Conservation (phyloP, 2,797 vertebrate genomes). For the Botia almorhae region DNA sequence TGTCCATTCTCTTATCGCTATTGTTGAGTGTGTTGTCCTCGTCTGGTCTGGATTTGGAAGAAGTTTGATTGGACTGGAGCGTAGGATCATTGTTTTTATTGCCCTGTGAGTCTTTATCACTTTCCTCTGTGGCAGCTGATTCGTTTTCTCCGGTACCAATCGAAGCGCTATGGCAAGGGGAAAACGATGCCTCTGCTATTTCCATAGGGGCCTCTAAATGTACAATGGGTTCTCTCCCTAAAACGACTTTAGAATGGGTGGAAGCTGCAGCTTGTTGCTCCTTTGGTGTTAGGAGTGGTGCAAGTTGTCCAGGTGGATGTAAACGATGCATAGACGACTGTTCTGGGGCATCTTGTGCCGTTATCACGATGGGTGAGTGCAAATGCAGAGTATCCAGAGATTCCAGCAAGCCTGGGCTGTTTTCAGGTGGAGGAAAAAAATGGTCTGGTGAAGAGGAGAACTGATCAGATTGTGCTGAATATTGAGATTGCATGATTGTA, state of each 20-base stretch:
- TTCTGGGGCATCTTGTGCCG: constrained; percentile 41
- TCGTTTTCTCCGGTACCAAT: constrained; percentile 10
- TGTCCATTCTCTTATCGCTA: constrained; percentile 18
- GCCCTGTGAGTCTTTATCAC: constrained; percentile 14
- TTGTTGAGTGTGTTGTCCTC: constrained; percentile 14
- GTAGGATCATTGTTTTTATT: constrained; percentile 13
- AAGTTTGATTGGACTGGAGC: constrained; percentile 40
- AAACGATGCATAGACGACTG: constrained; percentile 36
- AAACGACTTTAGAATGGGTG: constrained; percentile 12
- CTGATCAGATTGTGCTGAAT: constrained; percentile 31
- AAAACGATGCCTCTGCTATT: constrained; percentile 27
- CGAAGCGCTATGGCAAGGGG: constrained; percentile 9
- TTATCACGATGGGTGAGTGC: constrained; percentile 43
- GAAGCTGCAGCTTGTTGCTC: constrained; percentile 53
- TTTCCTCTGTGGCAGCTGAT: constrained; percentile 22
- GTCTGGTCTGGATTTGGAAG: constrained; percentile 38
- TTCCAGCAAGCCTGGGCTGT: constrained; percentile 47
- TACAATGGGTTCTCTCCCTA: constrained; percentile 11
- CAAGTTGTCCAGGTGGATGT: constrained; percentile 47
- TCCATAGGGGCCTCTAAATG: constrained; percentile 23
- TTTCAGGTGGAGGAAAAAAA: constrained; percentile 37
- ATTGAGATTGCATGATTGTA: constrained; percentile 34
- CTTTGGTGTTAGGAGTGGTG: constrained; percentile 54
- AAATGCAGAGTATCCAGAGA: constrained; percentile 48
- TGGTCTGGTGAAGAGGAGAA: constrained; percentile 50